Evolutionary conservation across 2,113 vertebrate genomes (phyloP).

Genomic region (Speoplatyrhinus poulsoni): DNA sequence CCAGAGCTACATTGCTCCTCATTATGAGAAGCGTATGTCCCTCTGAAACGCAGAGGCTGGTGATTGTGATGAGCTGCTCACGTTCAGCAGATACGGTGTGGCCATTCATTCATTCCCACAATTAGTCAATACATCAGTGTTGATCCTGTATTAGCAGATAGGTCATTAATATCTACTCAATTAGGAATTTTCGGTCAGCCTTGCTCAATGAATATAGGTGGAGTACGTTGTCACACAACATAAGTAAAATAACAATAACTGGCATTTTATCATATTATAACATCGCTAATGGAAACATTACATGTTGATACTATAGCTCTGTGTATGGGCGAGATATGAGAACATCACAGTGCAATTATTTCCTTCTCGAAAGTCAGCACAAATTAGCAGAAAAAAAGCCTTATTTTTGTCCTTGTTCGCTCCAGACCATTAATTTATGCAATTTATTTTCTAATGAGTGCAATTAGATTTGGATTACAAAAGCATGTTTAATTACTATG

Average conservation of each 20-base stretch:
- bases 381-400: slow-evolving; percentile 8
- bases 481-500: slow-evolving; percentile 67
- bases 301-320: too few relatives aligned
- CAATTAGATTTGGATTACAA: slow-evolving; percentile 71
- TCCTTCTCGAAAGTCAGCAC: background rate
- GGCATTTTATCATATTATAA: slow-evolving; percentile 38
- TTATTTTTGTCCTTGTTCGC: slow-evolving; percentile 51
- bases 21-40: too few relatives aligned
- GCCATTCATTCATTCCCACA: slow-evolving; percentile 44
- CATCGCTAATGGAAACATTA: too few relatives aligned
- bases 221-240: background rate
- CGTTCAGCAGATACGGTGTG: slow-evolving; percentile 36
- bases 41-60: too few relatives aligned
- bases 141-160: too few relatives aligned
- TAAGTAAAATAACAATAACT: slow-evolving; percentile 49
- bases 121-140: background rate
- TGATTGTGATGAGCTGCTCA: slow-evolving; percentile 48
- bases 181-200: slow-evolving; percentile 45
- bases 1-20: too few relatives aligned
- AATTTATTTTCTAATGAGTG: slow-evolving; percentile 67
- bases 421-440: slow-evolving; percentile 66
- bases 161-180: slow-evolving; percentile 32
- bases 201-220: slow-evolving; percentile 14
- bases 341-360: background rate
- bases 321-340: too few relatives aligned